These are phyloP conservation scores for Xenopus petersii DNA, from an alignment of 2,797 vertebrate species.

Conservation along the genomic window DNA sequence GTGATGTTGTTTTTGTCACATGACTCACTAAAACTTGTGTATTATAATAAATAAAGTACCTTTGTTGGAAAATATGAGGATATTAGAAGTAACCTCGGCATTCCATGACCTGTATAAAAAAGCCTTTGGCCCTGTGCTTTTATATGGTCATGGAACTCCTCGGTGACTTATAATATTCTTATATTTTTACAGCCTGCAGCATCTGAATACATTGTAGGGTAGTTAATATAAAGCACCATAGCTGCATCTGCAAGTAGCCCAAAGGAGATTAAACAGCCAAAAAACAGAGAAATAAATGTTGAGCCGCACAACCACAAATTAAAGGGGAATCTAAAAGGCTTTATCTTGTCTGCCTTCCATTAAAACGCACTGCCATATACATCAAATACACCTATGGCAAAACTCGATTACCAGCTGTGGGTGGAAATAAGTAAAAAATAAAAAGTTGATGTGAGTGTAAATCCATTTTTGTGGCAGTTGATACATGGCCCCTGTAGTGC, in stretches of 20 bases:
- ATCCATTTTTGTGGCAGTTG: slow-evolving; percentile 14
- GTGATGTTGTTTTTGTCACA: too few relatives aligned
- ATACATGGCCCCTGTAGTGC: slow-evolving; percentile 15
- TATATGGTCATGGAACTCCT: too few relatives aligned
- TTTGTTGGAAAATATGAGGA: too few relatives aligned
- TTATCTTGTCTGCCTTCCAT: background rate
- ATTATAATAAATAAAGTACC: too few relatives aligned
- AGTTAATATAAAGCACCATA: too few relatives aligned
- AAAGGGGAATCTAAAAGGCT: background rate
- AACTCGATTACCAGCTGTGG: background rate
- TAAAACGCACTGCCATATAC: background rate
- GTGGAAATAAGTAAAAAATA: background rate
- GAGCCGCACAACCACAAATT: background rate
- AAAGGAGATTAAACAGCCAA: background rate
- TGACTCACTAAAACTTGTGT: too few relatives aligned
- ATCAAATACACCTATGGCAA: background rate
- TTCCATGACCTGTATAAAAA: background rate
- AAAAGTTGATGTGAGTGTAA: slow-evolving; percentile 8
- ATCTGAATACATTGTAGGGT: too few relatives aligned
- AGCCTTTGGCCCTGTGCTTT: rapidly evolving
- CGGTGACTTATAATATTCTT: too few relatives aligned
- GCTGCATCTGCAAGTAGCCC: too few relatives aligned
- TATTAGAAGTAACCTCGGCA: too few relatives aligned
- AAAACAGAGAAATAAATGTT: background rate
- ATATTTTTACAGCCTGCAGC: too few relatives aligned